Evolutionary conservation across 2,113 vertebrate genomes (phyloP).

Genomic region (Toxostoma redivivum): DNA sequence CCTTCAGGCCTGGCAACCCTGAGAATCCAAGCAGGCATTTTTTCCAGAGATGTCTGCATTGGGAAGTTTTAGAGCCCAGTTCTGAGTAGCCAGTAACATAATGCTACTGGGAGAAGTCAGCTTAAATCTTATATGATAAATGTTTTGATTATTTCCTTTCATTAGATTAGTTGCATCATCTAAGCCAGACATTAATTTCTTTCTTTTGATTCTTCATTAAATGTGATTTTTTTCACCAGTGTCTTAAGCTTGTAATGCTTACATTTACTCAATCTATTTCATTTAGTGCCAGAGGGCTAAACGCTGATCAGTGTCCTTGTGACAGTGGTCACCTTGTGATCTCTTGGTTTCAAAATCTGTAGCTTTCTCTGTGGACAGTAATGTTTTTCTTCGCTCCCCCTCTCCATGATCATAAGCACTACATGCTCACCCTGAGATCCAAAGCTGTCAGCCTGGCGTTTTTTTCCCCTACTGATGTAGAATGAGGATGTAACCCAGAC

Average conservation of each 20-base stretch:
- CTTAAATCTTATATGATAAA: not conserved
- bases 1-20: not conserved
- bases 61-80: not conserved
- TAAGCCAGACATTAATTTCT: not conserved
- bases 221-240: not conserved
- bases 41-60: not conserved
- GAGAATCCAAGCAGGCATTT: not conserved
- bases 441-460: not conserved
- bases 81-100: not conserved
- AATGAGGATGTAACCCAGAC: not conserved
- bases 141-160: not conserved
- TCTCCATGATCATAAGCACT: not conserved
- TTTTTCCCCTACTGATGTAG: not conserved
- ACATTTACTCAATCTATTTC: not conserved
- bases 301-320: not conserved
- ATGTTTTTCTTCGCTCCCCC: not conserved
- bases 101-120: not conserved
- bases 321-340: not conserved
- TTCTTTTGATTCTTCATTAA: not conserved
- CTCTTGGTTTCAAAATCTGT: not conserved
- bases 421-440: not conserved
- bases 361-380: not conserved
- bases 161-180: not conserved
- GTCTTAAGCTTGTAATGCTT: not conserved
- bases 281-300: not conserved